Base-by-base conservation (phyloP, 2,113 vertebrate species). In the Genyomyrus donnyi region DNA sequence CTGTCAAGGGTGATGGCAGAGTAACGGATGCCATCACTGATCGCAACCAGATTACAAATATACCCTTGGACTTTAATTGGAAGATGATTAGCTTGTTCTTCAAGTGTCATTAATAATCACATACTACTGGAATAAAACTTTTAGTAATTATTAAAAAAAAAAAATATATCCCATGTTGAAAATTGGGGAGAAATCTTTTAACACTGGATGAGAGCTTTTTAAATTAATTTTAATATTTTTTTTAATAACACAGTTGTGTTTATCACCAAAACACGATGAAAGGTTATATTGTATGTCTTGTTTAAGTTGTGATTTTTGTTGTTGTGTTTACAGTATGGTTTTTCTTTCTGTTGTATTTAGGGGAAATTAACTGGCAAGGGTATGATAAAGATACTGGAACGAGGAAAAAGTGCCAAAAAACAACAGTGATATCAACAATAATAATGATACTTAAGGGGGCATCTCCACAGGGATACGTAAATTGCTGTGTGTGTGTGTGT, bases 1-100 rank as follows among this genome's bases (percentile, higher is more conserved):
- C 87, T 85, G 53, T 52, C 87, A 42, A 53, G 42, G 49, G 53
- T 15, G 70, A 13, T 95, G 94, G 95, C 95, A 96, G n/a, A 70
- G 62, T 31, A 70, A 31, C 3, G 27, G 62, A 70, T 31, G 62
- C 27, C 62, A 70, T 27, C 27, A 70, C 11, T 31, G 62, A 70
- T 70, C n/a, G 31, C 62, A 70, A 31, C 62, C n/a, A 70, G 62
- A 31, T 70, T 31, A 70, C 10, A 70, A 62, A 66, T 66, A 66
- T 66, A 66, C 58, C 58, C n/a, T 66, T 66, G n/a, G n/a, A 27
- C 9, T 9, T 62, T 66, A 66, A 66, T 11, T 66, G n/a, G 62
- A 27, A 66, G 2, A 66, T 27, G 9, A 66, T 66, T 66, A 27
- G 62, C 11, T 66, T 27, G 24, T 66, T 66, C 62, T 11, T 66